These are phyloP conservation scores for Myocastor coypus DNA, from an alignment of 2,113 vertebrate species.

Conservation along the genomic window DNA sequence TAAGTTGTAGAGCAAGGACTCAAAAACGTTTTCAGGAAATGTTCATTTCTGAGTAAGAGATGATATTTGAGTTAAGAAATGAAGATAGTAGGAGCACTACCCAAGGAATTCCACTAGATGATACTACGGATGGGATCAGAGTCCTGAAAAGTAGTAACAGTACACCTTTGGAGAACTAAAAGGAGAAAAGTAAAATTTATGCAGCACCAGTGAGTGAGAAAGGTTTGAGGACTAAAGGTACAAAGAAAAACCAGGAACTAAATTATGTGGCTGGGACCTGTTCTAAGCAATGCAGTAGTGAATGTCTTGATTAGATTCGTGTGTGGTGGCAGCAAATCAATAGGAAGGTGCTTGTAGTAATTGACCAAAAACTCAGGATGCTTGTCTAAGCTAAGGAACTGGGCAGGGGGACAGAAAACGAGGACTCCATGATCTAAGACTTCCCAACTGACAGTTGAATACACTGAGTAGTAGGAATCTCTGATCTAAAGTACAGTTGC, in stretches of 20 bases:
- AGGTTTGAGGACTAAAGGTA: neutral
- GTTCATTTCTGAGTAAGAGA: neutral
- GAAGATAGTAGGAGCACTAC: neutral
- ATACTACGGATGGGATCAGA: neutral
- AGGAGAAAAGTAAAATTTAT: neutral
- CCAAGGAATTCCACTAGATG: neutral
- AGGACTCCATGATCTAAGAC: conserved; percentile 16
- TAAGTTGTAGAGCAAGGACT: neutral
- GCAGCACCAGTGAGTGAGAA: neutral
- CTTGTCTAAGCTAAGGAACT: neutral
- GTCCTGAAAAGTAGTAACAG: neutral
- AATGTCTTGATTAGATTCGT: conserved; percentile 59
- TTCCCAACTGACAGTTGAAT: neutral
- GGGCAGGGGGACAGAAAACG: neutral
- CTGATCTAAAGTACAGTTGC: neutral
- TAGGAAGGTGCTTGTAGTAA: conserved; percentile 47
- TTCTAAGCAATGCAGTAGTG: conserved; percentile 32
- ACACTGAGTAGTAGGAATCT: neutral
- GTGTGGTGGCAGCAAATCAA: conserved; percentile 42
- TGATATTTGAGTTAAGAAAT: neutral
- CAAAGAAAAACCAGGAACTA: neutral
- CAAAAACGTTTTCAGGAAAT: neutral
- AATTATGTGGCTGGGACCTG: conserved; percentile 2
- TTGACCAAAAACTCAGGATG: neutral
- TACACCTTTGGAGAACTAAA: neutral